Evolutionary conservation across 2,888 invertebrate genomes (phyloP).

Genomic region (Hoplodrina blanda): DNA sequence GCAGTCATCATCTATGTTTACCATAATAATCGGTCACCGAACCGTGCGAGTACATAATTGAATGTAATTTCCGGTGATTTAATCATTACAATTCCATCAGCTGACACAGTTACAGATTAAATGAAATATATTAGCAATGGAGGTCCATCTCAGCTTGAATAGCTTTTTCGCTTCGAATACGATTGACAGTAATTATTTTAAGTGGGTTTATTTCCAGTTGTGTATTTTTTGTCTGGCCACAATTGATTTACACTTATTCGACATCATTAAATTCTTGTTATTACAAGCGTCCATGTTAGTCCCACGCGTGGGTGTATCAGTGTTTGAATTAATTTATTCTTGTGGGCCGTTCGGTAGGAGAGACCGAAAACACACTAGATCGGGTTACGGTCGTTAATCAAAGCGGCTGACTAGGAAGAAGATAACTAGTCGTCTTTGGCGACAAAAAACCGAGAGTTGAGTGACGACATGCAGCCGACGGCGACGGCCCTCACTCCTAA

Average conservation of each 20-base stretch:
- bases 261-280: constrained; percentile 77
- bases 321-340: constrained; percentile 78
- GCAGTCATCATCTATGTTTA: constrained; percentile 68
- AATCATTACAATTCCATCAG: constrained; percentile 76
- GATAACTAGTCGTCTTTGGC: constrained; percentile 70
- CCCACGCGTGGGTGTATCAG: constrained; percentile 68
- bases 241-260: constrained; percentile 75
- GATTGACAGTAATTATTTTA: constrained; percentile 54
- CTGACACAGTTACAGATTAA: constrained; percentile 63
- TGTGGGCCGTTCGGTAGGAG: constrained; percentile 73
- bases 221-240: constrained; percentile 57
- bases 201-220: constrained; percentile 47
- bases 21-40: constrained; percentile 71
- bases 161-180: constrained; percentile 40
- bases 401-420: constrained; percentile 76
- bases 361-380: constrained; percentile 77
- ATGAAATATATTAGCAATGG: constrained; percentile 54
- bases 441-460: constrained; percentile 77
- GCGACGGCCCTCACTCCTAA: constrained; percentile 70
- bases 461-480: constrained; percentile 73
- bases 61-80: constrained; percentile 82
- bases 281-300: constrained; percentile 71
- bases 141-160: constrained; percentile 49
- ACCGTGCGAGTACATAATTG: constrained; percentile 74
- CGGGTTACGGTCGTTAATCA: constrained; percentile 85